Conservation (phyloP, 2,888 invertebrate species). For the Tinea semifulvella region DNA sequence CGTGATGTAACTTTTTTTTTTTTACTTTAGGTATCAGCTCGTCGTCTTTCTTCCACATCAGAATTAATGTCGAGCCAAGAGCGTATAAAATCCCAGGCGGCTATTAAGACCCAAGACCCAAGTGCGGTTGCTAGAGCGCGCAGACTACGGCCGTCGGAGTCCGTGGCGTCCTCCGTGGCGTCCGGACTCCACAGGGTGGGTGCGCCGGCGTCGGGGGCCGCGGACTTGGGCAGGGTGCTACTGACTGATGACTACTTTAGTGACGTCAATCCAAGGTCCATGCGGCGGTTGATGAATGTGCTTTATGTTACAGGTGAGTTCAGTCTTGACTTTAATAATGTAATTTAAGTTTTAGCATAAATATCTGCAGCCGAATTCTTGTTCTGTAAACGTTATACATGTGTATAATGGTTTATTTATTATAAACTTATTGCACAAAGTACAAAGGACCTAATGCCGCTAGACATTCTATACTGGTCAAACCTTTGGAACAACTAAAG, state of each 20-base stretch:
- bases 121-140: slow-evolving; percentile 73
- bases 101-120: slow-evolving; percentile 72
- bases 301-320: slow-evolving; percentile 88
- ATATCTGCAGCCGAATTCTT: too few species aligned
- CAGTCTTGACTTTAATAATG: slow-evolving; percentile 6
- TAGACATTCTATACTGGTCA: too few species aligned
- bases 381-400: too few species aligned
- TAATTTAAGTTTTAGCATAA: too few species aligned
- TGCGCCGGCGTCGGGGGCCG: slow-evolving; percentile 67
- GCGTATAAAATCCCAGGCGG: slow-evolving; percentile 75
- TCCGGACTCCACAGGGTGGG: slow-evolving; percentile 82
- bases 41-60: slow-evolving; percentile 81
- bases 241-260: slow-evolving; percentile 98
- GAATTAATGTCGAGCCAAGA: slow-evolving; percentile 85
- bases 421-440: too few species aligned
- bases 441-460: too few species aligned
- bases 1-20: slow-evolving; percentile 37
- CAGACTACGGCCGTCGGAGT: slow-evolving; percentile 84
- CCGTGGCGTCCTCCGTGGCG: slow-evolving; percentile 90
- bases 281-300: slow-evolving; percentile 96
- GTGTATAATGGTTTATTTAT: too few species aligned
- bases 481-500: too few species aligned
- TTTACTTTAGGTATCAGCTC: slow-evolving; percentile 69
- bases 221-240: slow-evolving; percentile 79
- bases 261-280: slow-evolving; percentile 97